Base-by-base conservation (phyloP, 2,113 vertebrate genomes). In the Indicator indicator region DNA sequence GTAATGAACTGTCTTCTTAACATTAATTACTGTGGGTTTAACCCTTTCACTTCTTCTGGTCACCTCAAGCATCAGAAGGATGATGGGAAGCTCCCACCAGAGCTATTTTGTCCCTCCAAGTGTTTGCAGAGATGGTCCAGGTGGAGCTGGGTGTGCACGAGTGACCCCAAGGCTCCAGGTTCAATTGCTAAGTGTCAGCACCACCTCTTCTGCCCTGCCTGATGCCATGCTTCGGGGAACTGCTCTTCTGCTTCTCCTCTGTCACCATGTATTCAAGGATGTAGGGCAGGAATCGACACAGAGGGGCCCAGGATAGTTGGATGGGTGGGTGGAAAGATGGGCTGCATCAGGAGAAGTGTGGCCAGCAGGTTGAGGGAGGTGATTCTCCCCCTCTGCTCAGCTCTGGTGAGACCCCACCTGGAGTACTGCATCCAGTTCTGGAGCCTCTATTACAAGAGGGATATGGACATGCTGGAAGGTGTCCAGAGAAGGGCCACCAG, bases 1-100 rank as follows among this genome's bases (percentile, higher is more conserved):
- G 95, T 97, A 97, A 98, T 97, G 97, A 97, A 96, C 94, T 96
- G 87, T 63, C 92, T 70, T 96, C 97, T 98, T 96, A 79, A 79
- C 95, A 97, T 97, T 97, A 97, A 96, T 96, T 95, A 96, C 80
- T 86, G 46, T 46, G 87, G 95, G 88, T 74, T 95, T 97, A 97
- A 97, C 93, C 76, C 88, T 84, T 95, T 89, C 77, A 23, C 18
- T 85, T 78, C 81, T 80, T 50, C 72, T 72, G 52, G 38, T 71
- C 46, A 69, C 56, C 50, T 65, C 20, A 27, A 54, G 26, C 1
- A 1, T 7, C 46, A 71, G 63, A 40, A 54, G 54, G 32, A 60
- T 28, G 46, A 44, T 68, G 42, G 36, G 69, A 83, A 86, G 28
- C 5, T 33, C 44, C 58, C 38, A 75, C 38, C 3, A 12, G 11